phyloP scores from a whole-genome alignment of 2,113 vertebrate species.

The Odontesthes bonariensis region DNA sequence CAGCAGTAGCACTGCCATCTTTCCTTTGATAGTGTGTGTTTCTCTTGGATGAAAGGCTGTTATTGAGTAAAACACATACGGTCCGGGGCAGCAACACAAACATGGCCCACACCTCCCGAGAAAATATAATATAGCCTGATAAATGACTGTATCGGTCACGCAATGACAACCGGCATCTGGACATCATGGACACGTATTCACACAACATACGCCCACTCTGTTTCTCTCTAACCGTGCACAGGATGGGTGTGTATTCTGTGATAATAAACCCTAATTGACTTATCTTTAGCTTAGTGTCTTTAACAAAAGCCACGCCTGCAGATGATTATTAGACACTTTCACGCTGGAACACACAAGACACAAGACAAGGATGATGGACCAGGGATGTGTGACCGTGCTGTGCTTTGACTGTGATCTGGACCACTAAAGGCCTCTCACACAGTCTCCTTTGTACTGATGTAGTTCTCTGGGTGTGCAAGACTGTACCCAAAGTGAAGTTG shows the following conservation, averaged over 20 bases:
- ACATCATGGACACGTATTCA: conserved; percentile 2
- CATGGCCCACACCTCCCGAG: conserved; percentile 10
- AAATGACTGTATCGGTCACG: conserved; percentile 26
- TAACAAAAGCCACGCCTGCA: conserved; percentile 7
- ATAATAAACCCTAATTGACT: conserved; percentile 50
- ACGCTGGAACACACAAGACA: not conserved
- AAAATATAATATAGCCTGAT: conserved; percentile 14
- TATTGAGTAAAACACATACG: not conserved
- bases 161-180: conserved; percentile 32
- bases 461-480: not conserved
- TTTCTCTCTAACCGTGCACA: not conserved
- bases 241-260: conserved; percentile 40
- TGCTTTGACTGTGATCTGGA: not conserved
- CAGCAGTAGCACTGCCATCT: not conserved
- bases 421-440: not conserved
- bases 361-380: not conserved
- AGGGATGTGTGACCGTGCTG: not conserved
- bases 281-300: conserved; percentile 33
- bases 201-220: not conserved
- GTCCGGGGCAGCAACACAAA: not conserved
- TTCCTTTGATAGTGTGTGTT: not conserved
- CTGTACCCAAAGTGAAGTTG: not conserved
- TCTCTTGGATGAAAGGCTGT: not conserved
- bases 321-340: conserved; percentile 20
- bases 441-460: not conserved